Evolutionary conservation across 2,797 vertebrate genomes (phyloP), one percentile per base, ranked within the genome.

Genomic region (Rhynchonycteris naso): DNA sequence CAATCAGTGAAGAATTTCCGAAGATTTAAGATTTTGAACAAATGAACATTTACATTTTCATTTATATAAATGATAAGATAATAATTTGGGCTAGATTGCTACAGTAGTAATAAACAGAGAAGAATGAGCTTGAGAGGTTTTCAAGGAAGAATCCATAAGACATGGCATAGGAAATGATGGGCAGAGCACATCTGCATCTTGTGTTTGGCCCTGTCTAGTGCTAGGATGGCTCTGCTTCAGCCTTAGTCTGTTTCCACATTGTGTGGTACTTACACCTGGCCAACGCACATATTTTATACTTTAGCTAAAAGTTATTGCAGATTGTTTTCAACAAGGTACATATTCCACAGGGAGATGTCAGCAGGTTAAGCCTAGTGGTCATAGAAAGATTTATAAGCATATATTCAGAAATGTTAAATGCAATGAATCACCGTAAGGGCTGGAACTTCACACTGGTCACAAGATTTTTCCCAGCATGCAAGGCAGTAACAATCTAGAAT

Each of bases 261-360:
- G 1, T 72, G 0, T 24, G 19, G 30, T 93, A 43, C 72, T 93
- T 95, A 26, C 0, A 38, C 38, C 8, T 18, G 56, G 35, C 65
- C 79, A 58, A 52, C 14, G 22, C 43, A n/a, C 47, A 28, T 58
- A 65, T 59, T n/a, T 54, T 88, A 92, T 26, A 85, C 79, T 80
- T 94, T 50, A 90, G 66, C 18, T 21, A 88, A 86, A 94, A 88
- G 30, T 35, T 52, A 76, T 66, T 90, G 11, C 21, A 65, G 63
- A 56, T 47, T 28, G n/a, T 91, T 89, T 96, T 83, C 33, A 83
- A 33, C 61, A 59, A 84, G 90, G n/a, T 76, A 63, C 28, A 18
- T 38, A 26, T 15, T 95, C 79, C 22, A 0, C 13, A 30, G 26
- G 12, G 47, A 88, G 54, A 88, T 35, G 18, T 85, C 58, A 63